Evolutionary conservation across 2,113 vertebrate genomes (phyloP).

Genomic region (Perca fluviatilis): DNA sequence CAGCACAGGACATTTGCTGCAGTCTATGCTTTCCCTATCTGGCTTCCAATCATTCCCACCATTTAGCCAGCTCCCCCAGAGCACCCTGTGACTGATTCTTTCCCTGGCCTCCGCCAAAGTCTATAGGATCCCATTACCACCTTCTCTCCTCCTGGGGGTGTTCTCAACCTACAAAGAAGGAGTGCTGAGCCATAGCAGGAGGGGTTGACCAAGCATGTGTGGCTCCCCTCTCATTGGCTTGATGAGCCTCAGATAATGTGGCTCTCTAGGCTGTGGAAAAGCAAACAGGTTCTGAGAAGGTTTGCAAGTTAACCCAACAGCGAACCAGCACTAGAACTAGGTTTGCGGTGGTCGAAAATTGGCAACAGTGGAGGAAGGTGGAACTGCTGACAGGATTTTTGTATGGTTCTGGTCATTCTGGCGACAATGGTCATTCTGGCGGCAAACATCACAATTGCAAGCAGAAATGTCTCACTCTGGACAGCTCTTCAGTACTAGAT

Average conservation of each 20-base stretch:
- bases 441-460: not conserved
- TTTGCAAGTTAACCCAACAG: too few species aligned
- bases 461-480: not conserved
- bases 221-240: not conserved
- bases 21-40: not conserved
- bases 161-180: not conserved
- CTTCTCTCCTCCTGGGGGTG: not conserved
- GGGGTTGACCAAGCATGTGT: not conserved
- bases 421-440: slow-evolving; percentile 1
- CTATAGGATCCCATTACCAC: not conserved
- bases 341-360: too few species aligned
- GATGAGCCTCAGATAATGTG: not conserved
- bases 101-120: not conserved
- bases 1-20: not conserved
- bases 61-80: not conserved
- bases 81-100: not conserved
- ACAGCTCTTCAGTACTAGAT: not conserved
- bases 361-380: not conserved
- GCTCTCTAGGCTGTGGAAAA: too few species aligned
- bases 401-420: not conserved
- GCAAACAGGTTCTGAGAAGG: too few species aligned
- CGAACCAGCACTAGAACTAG: too few species aligned
- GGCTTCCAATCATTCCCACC: not conserved
- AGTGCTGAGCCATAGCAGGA: not conserved
- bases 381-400: not conserved